Evolutionary conservation across 2,113 vertebrate species (phyloP), one percentile per base, ranked within the genome.

Genomic region (Burhinus oedicnemus): DNA sequence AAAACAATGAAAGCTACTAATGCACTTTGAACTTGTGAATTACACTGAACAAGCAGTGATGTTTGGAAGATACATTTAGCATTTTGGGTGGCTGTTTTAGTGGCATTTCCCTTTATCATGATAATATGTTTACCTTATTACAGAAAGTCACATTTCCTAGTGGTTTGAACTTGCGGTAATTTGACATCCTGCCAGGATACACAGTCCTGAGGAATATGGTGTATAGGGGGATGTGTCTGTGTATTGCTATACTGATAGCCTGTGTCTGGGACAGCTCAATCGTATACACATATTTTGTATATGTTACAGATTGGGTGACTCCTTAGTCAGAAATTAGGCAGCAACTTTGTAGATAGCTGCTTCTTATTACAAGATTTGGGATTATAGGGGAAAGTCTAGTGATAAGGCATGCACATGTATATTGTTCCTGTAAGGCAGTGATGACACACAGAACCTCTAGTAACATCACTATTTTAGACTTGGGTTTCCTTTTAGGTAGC

Each of bases 201-300:
- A 16, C 17, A 42, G 1, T 51, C 20, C 54, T 66, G 51, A 78
- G 36, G 29, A 74, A 27, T 66, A 18, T 4, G 55, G 27, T 45
- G 4, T 32, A 8, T 3, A 18, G 45, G 8, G 30, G 79, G 11
- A 18, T 40, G 57, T n/a, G 30, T 83, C 36, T 74, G 5, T 75
- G 8, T 72, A 5, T 64, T 5, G 3, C 36, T 83, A 0, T 45
- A 6, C 32, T 61, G 66, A 30, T 21, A 52, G 15, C 23, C 38
- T 47, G 20, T 54, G 57, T 52, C 44, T 83, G 57, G 45, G 32
- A 45, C 49, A 85, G 44, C 36, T 89, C 57, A 44, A 2, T 87
- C 44, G 8, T 26, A 22, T 6, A 10, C 15, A 38, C 2, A 0
- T 54, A 5, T 27, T 62, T n/a, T 49, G 27, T 81, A 0, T 61